Evolutionary conservation across 2,888 invertebrate genomes (phyloP).

Genomic region (Pogonocherus hispidulus): DNA sequence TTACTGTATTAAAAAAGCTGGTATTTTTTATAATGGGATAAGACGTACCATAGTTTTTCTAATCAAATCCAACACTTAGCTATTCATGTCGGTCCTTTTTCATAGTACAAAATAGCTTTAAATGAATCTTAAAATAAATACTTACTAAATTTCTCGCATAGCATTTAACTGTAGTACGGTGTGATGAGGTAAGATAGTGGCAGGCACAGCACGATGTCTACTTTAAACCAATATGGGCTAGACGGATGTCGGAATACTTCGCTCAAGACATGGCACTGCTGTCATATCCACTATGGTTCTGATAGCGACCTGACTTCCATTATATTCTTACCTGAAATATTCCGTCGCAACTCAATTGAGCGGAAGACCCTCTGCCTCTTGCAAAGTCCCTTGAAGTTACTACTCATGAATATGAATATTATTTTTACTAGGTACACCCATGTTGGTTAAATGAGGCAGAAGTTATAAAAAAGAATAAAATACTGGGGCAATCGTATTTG

Average conservation of each 20-base stretch:
- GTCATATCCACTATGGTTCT: conserved; percentile 50
- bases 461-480: background rate
- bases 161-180: conserved; percentile 37
- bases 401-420: conserved; percentile 28
- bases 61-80: background rate
- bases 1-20: too few relatives aligned
- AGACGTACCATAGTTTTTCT: background rate
- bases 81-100: conserved; percentile 29
- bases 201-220: conserved; percentile 49
- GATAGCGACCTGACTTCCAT: conserved; percentile 55
- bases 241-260: conserved; percentile 51
- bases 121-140: conserved; percentile 39
- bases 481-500: background rate
- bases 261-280: conserved; percentile 59
- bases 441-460: conserved; percentile 19
- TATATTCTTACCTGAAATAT: conserved; percentile 48
- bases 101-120: conserved; percentile 27
- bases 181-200: conserved; percentile 49
- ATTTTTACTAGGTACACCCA: conserved; percentile 10
- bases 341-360: conserved; percentile 51
- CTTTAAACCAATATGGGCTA: conserved; percentile 45
- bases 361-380: conserved; percentile 44
- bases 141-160: conserved; percentile 36
- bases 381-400: conserved; percentile 16
- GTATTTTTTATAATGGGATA: too few relatives aligned